Evolutionary conservation across 2,797 vertebrate species (phyloP), one percentile per base, ranked within the genome.

Genomic region (Enteromius fasciolatus): DNA sequence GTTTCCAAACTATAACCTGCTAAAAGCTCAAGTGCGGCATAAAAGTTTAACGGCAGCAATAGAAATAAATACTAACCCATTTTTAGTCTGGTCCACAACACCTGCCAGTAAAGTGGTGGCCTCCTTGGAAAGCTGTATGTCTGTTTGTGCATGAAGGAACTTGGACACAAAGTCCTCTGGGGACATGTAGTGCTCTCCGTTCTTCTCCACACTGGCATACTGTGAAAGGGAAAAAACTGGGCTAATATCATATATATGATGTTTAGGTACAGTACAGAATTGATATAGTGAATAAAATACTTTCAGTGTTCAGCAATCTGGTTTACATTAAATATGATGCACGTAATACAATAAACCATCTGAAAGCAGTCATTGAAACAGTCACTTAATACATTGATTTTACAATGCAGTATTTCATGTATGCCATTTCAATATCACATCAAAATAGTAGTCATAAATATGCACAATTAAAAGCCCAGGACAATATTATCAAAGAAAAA

Each of bases 61-160:
- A 11, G 11, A 75, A 52, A 82, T 25, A 9, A 41, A 72, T 52
- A 93, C 95, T 87, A 89, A 97, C 96, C 95, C 95, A 90, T 96
- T 94, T 93, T 96, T 97, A 83, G 95, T 96, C 89, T 97, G 95
- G 92, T 97, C 95, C 90, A 96, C 93, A 81, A 96, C 95, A 80
- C 95, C 95, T 81, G 94, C 94, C 85, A 97, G 90, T 80, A 97
- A 94, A 82, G 94, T 90, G 11, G 94, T 91, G 36, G 95, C 95
- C 86, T 92, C 94, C 1, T 92, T 86, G 54, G 94, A 95, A 66
- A 95, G 90, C 61, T 91, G 89, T 67, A 93, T 93, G 88, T 96
- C 95, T 81, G 94, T 95, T 88, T 92, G 93, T 81, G 95, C 91
- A 79, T 95, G 94, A 86, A 97, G 93, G 87, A 96, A 97, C 36